Base-by-base conservation (phyloP, 2,797 vertebrate species). In the Austrolebias charrua region DNA sequence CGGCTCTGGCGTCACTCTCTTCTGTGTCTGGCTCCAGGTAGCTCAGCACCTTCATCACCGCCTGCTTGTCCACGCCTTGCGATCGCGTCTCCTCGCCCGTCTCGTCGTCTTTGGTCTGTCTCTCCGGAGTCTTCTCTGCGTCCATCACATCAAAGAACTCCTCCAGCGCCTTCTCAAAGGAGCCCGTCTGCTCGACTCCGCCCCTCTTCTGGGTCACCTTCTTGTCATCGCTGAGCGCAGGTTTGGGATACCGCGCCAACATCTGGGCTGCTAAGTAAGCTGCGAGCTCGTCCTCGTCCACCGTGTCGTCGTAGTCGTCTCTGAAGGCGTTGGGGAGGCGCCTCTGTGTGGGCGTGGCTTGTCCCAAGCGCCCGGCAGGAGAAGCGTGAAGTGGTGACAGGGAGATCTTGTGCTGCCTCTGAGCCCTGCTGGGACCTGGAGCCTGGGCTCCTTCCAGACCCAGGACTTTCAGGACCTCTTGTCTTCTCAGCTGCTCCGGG, bases 381-480 rank as follows among this genome's bases (percentile, higher is more conserved):
- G 83, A 60, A 43, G 91, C 76, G 55, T 89, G 82, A 55, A 91
- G 79, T 73, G 88, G 92, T 20, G 91, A 80, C 60, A 79, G 84
- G 4, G 75, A 74, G 20, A 85, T 92, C 62, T 93, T 93, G 81
- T 82, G 83, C 73, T 87, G 92, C 60, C 91, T 86, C 61, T 50
- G 92, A 71, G 88, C 91, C 48, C 89, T 86, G 63, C 85, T 69
- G 11, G 93, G 92, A 19, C 89, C 78, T 10, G 75, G 68, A 42
- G 91, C 94, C 42, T 78, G 90, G 12, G 74, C 19, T 45, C 72
- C 89, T 51, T 93, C 92, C 45, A 94, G 65, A 38, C 93, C 95
- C 56, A 98, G 91, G 72, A 98, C 91, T 66, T 81, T 94, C 35
- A 97, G 85, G 60, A 98, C 94, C 52, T 96, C 94, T 63, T 96